A percentile compares a stretch with the other conserved stretches of the same genome.
Conservation (phyloP, 2,888 invertebrate genomes). For the Blastobasis adustella region DNA sequence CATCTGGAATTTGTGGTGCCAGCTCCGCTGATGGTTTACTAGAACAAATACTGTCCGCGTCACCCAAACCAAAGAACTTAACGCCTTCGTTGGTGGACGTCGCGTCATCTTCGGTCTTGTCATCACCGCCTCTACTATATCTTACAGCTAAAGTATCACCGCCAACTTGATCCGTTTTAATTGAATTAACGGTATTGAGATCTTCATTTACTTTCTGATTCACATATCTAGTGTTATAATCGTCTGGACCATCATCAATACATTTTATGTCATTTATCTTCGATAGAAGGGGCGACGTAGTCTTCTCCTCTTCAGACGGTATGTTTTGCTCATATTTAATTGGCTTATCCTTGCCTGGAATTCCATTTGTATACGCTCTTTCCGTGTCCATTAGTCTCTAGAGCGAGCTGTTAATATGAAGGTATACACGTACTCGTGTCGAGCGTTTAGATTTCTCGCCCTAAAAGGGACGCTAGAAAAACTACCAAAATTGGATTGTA, state of each 20-base stretch:
- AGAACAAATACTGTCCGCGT: conserved; percentile 66
- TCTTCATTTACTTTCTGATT: conserved; percentile 38
- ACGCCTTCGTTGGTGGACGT: conserved; percentile 65
- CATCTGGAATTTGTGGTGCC: conserved; percentile 82
- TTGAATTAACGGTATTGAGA: conserved; percentile 55
- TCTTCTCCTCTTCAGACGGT: conserved; percentile 68
- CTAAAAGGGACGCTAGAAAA: conserved; percentile 36
- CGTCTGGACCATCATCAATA: conserved; percentile 44
- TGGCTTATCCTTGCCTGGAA: conserved; percentile 59
- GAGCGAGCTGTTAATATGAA: conserved; percentile 39
- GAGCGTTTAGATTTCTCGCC: conserved; percentile 32
- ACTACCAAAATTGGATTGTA: conserved; percentile 43
- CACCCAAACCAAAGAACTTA: conserved; percentile 69
- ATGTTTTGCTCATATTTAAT: conserved; percentile 53
- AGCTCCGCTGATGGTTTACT: conserved; percentile 42
- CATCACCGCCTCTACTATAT: conserved; percentile 32
- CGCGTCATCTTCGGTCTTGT: conserved; percentile 54
- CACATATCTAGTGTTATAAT: conserved; percentile 35
- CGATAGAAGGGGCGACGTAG: conserved; percentile 58
- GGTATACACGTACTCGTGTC: conserved; percentile 37
- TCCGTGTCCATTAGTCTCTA: conserved; percentile 63
- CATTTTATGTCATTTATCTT: conserved; percentile 48
- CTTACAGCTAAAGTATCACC: conserved; percentile 42
- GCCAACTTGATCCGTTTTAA: conserved; percentile 46
- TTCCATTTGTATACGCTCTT: conserved; percentile 60